Evolutionary conservation across 2,113 vertebrate species (phyloP), one percentile per base, ranked within the genome.

Genomic region (Candoia aspera): DNA sequence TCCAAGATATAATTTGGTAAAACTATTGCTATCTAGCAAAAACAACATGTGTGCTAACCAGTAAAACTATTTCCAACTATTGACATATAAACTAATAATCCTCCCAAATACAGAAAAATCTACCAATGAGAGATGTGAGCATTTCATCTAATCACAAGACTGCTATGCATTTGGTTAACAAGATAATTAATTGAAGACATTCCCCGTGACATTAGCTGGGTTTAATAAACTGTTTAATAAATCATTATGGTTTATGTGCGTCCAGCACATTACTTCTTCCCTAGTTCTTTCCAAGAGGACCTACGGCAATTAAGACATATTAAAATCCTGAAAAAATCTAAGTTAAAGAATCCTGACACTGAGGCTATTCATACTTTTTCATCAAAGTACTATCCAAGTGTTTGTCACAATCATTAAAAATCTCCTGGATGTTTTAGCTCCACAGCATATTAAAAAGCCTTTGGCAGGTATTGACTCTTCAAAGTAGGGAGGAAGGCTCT

Each of bases 121-220:
- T 46, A 49, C 23, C 55, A 29, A 13, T 49, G 4, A 24, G 4
- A 3, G 13, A 46, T 46, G 24, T 49, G 37, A 49, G 6, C 10
- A 84, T 84, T 84, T 84, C 58, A 13, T 90, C 11, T 90, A 90
- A 90, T 59, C 26, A 4, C 37, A 90, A 58, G 33, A 90, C 54
- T 29, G 57, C 23, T 13, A 2, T 86, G 13, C 58, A 29, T 42
- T 33, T 83, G 6, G 8, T 37, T 54, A 33, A 59, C 6, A 84
- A 59, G 23, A 26, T 37, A 54, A 42, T 53, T 29, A 73, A 59
- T 21, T 19, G 54, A 92, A 84, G 55, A 60, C 13, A 84, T 21
- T 5, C 73, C 37, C 6, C 17, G 15, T 79, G 17, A 79, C 17
- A 37, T 79, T 79, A 79, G 33, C 73, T 79, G 73, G 73, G 2